A percentile compares a stretch with the other conserved stretches of the same genome.
phyloP scores from a whole-genome alignment of 2,888 invertebrate genomes.

The Thelaira solivaga region DNA sequence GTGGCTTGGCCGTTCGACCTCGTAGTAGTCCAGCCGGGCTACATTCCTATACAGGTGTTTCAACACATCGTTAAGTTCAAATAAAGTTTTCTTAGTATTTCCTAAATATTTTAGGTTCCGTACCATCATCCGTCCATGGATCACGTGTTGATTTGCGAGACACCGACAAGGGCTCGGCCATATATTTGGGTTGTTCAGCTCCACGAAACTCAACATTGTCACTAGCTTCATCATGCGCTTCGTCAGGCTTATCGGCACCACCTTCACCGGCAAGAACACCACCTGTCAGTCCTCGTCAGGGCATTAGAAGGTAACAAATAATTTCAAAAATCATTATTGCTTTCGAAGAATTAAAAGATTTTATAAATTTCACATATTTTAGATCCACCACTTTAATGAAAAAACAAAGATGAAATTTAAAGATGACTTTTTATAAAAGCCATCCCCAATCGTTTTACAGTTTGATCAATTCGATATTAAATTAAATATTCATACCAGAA shows the following conservation, averaged over 20 bases:
- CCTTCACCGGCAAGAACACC: conserved; percentile 87
- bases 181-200: conserved; percentile 79
- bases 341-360: not conserved
- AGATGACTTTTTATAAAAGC: conserved; percentile 30
- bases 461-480: not conserved
- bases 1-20: conserved; percentile 79
- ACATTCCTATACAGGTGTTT: conserved; percentile 83
- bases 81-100: conserved; percentile 42
- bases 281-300: conserved; percentile 85
- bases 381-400: conserved; percentile 71
- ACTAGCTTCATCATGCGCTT: conserved; percentile 78
- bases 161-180: conserved; percentile 80
- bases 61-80: conserved; percentile 24
- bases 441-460: not conserved
- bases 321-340: not conserved
- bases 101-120: conserved; percentile 79
- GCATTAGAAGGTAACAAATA: conserved; percentile 77
- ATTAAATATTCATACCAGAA: not conserved
- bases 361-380: not conserved
- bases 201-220: conserved; percentile 73
- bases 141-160: conserved; percentile 84
- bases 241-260: conserved; percentile 82
- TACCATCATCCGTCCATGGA: conserved; percentile 85
- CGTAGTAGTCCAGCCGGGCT: conserved; percentile 89
- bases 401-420: conserved; percentile 71